A percentile compares a stretch with the other conserved stretches of the same genome.
Conservation (phyloP, 2,113 vertebrate genomes). For the Gallinago undulata region DNA sequence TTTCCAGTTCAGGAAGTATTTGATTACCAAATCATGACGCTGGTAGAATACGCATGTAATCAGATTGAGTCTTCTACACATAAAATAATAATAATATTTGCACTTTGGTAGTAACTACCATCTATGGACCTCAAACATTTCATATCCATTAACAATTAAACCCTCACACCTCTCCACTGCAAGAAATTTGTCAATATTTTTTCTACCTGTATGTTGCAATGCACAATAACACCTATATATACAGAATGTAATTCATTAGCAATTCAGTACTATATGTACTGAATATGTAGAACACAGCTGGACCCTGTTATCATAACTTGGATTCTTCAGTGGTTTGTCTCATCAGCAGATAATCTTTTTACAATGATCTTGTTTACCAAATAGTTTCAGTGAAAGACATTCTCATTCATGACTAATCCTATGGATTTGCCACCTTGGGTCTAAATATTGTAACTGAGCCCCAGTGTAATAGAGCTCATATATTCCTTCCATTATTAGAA, state of each 20-base stretch:
- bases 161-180: background rate
- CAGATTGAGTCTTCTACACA: slow-evolving; percentile 5
- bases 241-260: background rate
- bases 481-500: background rate
- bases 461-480: background rate
- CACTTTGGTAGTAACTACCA: background rate
- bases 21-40: slow-evolving; percentile 30
- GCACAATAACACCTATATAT: background rate
- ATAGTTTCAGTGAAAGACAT: background rate
- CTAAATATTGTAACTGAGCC: background rate
- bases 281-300: background rate
- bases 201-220: background rate
- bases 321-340: background rate
- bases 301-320: background rate
- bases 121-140: background rate
- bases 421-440: background rate
- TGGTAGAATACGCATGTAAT: slow-evolving; percentile 30
- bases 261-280: background rate
- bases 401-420: background rate
- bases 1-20: slow-evolving; percentile 31
- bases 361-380: background rate
- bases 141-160: background rate
- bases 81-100: background rate
- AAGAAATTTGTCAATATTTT: background rate
- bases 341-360: background rate